These are phyloP conservation scores for Tringa solitaria DNA, from an alignment of 2,113 vertebrate species.

Conservation along the genomic window DNA sequence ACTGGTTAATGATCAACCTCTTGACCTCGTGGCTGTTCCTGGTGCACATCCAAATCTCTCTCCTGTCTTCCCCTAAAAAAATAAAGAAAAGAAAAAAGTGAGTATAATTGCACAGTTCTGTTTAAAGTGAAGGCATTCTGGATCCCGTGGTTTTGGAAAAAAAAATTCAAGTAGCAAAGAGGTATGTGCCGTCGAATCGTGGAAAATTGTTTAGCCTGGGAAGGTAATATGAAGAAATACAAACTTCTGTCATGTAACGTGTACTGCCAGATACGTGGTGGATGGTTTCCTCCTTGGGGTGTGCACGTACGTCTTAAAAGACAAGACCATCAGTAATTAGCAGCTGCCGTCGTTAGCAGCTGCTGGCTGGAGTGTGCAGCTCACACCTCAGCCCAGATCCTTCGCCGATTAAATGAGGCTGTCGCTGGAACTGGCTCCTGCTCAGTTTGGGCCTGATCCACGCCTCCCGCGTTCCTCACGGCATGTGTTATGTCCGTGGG, in stretches of 20 bases:
- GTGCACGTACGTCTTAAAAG: background rate
- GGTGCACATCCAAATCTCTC: background rate
- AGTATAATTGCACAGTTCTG: background rate
- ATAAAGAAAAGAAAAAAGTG: background rate
- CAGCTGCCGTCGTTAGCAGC: background rate
- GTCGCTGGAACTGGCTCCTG: background rate
- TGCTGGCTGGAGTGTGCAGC: background rate
- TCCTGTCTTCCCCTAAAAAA: background rate
- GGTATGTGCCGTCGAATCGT: fast-evolving
- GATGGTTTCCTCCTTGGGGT: background rate
- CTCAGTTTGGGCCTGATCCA: background rate
- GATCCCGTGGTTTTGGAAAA: background rate
- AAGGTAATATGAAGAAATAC: background rate
- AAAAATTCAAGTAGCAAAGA: background rate
- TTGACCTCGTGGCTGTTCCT: constrained; percentile 25
- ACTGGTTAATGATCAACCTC: constrained; percentile 60
- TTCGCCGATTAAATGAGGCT: background rate
- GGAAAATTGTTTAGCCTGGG: background rate
- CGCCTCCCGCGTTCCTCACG: fast-evolving
- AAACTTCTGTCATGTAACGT: background rate
- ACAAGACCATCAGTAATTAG: background rate
- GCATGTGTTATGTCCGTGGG: background rate
- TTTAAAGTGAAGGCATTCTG: background rate
- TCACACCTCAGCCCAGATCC: background rate
- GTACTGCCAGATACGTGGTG: background rate